Conservation (phyloP, 2,888 invertebrate genomes). For the Pammene fasciana region DNA sequence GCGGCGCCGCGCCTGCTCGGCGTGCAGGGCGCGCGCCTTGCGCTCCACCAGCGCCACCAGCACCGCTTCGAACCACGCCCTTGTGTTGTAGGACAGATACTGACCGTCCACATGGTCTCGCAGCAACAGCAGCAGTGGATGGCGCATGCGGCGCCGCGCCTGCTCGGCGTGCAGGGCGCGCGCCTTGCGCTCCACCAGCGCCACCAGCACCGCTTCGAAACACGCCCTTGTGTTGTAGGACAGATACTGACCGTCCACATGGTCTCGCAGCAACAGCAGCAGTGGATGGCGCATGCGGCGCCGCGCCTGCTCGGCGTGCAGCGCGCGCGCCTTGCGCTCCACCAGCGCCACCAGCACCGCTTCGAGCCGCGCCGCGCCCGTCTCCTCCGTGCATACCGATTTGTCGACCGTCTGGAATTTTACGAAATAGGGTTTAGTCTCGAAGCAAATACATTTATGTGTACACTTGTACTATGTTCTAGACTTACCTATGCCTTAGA, state of each 20-base stretch:
- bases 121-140: constrained; percentile 71
- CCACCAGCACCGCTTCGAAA: constrained; percentile 86
- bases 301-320: constrained; percentile 85
- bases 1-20: constrained; percentile 82
- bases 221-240: no score
- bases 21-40: constrained; percentile 84
- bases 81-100: constrained; percentile 25
- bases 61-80: no score
- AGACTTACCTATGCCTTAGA: no score
- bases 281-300: constrained; percentile 70
- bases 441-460: no score
- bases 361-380: constrained; percentile 86
- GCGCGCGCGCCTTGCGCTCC: constrained; percentile 85
- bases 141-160: constrained; percentile 76
- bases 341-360: constrained; percentile 88
- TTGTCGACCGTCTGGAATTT: constrained; percentile 84
- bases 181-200: constrained; percentile 87
- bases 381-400: constrained; percentile 88
- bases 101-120: constrained; percentile 74
- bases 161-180: constrained; percentile 84
- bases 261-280: constrained; percentile 71
- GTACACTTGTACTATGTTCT: no score
- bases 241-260: constrained; percentile 67
- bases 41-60: constrained; percentile 86
- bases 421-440: not conserved